These are phyloP conservation scores for Neocrepidodera transversa DNA, from an alignment of 2,888 invertebrate species.

Conservation along the genomic window DNA sequence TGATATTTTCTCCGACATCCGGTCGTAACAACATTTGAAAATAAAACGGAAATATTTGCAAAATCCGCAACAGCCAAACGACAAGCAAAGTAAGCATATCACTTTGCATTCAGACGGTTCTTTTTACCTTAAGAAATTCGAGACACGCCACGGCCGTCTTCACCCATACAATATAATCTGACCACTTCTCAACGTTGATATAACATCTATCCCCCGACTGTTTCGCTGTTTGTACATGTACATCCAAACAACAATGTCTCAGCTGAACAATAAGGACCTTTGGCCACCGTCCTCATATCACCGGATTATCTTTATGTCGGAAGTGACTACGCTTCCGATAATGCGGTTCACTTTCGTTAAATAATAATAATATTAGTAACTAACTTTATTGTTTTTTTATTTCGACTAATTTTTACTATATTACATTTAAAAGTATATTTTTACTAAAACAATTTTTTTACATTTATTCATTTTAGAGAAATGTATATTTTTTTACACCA, in stretches of 20 bases:
- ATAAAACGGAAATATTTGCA: constrained; percentile 18
- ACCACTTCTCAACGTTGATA: constrained; percentile 36
- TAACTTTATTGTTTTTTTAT: no score
- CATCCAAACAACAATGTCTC: constrained; percentile 31
- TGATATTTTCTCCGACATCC: constrained; percentile 10
- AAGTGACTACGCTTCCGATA: constrained; percentile 13
- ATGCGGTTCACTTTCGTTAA: no score
- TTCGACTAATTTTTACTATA: no score
- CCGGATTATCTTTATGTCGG: constrained; percentile 30
- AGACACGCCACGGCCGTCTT: constrained; percentile 30
- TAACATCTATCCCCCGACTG: constrained; percentile 29
- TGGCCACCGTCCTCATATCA: constrained; percentile 26
- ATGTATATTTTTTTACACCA: no score
- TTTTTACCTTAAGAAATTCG: constrained; percentile 21
- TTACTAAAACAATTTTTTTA: no score
- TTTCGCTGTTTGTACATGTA: constrained; percentile 35
- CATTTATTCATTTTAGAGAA: no score
- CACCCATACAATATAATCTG: constrained; percentile 35
- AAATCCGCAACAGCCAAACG: constrained; percentile 14
- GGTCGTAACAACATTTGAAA: not conserved
- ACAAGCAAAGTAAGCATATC: constrained; percentile 25
- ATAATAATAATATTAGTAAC: no score
- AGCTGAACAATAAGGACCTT: constrained; percentile 37
- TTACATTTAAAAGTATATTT: no score
- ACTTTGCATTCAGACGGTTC: constrained; percentile 24